Base-by-base conservation (phyloP, 2,888 invertebrate species). In the Amphipoea lucens region DNA sequence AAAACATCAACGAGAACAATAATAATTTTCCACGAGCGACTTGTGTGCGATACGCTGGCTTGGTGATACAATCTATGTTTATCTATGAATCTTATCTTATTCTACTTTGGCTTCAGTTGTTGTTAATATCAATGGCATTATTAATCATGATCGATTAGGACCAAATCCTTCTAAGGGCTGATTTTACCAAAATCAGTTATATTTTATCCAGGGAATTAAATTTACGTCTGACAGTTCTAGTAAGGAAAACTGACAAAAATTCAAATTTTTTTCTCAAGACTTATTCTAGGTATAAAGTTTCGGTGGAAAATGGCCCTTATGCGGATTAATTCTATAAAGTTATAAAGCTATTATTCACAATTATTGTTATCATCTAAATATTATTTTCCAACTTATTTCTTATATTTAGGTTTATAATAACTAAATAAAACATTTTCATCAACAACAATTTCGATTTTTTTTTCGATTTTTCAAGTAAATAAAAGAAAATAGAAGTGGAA, bases 1-100 rank as follows among this genome's bases (percentile, higher is more conserved):
- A 78, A 42, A 62, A 67, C 17, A 36, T 36, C 62, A 54, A 54
- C n/a, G 20, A 14, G 66, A 66, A 73, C 67, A 79, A 74, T 79
- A 62, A 42, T 51, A 4, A 36, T 67, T 73, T 67, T 67, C 40
- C 42, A 42, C 29, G 51, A 51, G 51, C 11, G 78, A 54, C 42
- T 73, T 42, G 29, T 29, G 20, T 51, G 51, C 42, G n/a, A 76
- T 68, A 29, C 23, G 11, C 20, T 20, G 57, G 12, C 23, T 14
- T 40, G 12, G 48, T 17, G 65, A 67, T 51, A 36, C 29, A 48
- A 66, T 66, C 57, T 65, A 36, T 29, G 12, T 54, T 71, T 71
- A 66, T 66, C 48, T 72, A 40, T 51, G 40, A 71, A 66, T 72
- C 12, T 11, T 57, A 66, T 72, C 12, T 11, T 57, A 36, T 23